Conservation (phyloP, 1,140 invertebrate species). For the Drosophila pectinifera region DNA sequence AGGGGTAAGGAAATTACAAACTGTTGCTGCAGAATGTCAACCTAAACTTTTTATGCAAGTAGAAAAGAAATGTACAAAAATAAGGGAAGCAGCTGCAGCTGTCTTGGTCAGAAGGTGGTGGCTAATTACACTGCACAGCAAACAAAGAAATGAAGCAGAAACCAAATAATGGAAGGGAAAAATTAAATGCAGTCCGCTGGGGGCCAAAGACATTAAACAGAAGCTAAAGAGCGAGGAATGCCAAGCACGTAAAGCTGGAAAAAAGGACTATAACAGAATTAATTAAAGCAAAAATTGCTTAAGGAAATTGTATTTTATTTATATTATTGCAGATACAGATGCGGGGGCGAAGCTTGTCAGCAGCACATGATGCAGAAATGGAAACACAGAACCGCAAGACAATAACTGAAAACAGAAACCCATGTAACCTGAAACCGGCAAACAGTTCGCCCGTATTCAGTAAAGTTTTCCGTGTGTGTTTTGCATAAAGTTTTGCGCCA, state of each 20-base stretch:
- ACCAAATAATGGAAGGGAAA: conserved; percentile 27
- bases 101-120: conserved; percentile 46
- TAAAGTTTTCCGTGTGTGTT: conserved; percentile 29
- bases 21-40: conserved; percentile 76
- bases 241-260: conserved; percentile 55
- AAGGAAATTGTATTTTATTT: conserved; percentile 68
- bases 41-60: conserved; percentile 74
- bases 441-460: conserved; percentile 32
- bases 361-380: conserved; percentile 33
- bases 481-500: conserved; percentile 66
- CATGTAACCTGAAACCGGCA: conserved; percentile 8
- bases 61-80: conserved; percentile 12
- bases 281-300: conserved; percentile 76
- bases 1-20: conserved; percentile 77
- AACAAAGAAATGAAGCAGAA: conserved; percentile 44
- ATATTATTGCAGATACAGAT: conserved; percentile 24
- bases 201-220: conserved; percentile 65
- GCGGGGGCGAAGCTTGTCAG: conserved; percentile 39
- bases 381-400: conserved; percentile 30
- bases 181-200: conserved; percentile 38
- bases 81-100: conserved; percentile 53
- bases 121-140: conserved; percentile 78
- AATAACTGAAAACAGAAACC: conserved; percentile 47
- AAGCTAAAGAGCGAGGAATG: conserved; percentile 46
- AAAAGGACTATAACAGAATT: conserved; percentile 59